Evolutionary conservation across 2,888 invertebrate species (phyloP), one percentile per base, ranked within the genome.

Genomic region (Frankliniella intonsa): DNA sequence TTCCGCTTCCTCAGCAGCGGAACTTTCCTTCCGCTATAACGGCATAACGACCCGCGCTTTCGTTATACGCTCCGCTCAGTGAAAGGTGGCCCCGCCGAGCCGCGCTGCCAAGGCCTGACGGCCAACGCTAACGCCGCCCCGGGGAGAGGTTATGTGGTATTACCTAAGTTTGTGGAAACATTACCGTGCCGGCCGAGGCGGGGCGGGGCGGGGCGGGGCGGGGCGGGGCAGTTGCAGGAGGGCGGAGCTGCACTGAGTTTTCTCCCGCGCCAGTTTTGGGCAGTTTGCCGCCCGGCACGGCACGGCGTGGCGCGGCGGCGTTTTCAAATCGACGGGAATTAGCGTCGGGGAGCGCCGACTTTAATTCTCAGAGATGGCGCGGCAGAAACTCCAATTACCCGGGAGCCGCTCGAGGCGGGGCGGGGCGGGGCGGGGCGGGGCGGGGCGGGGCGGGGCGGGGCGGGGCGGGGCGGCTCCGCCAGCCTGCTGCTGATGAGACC

Each of bases 151-250:
- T 76, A 76, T 76, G 69, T 10, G 69, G 69, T 76, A 76, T 76
- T 76, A 76, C 69, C 69, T 25, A 76, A 76, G 69, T 76, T 76
- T 76, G 69, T 76, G 69, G 69, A 76, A 76, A 76, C 69, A 76
- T 76, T 76, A 76, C 69, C 17, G 55, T 25, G 69, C 69, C 69
- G 69, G 22, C 11, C 69, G 25, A 22, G 62, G 62, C 62, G 62
- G 17, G 62, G 62, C 62, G 14, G 11, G 62, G 62, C 69, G 69
- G 9, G 22, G n/a, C 22, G n/a, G n/a, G 69, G 69, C 69, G n/a
- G 3, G 65, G 65, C 65, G n/a, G 3, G 55, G 55, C 55, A 9
- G n/a, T 22, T 11, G n/a, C 22, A 22, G 69, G 9, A 5, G 69
- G 55, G 38, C 38, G 38, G 38, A 38, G 62, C 62, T 62, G 62